Evolutionary conservation across 2,113 vertebrate species (phyloP), one percentile per base, ranked within the genome.

Genomic region (Cryptotis parvus): DNA sequence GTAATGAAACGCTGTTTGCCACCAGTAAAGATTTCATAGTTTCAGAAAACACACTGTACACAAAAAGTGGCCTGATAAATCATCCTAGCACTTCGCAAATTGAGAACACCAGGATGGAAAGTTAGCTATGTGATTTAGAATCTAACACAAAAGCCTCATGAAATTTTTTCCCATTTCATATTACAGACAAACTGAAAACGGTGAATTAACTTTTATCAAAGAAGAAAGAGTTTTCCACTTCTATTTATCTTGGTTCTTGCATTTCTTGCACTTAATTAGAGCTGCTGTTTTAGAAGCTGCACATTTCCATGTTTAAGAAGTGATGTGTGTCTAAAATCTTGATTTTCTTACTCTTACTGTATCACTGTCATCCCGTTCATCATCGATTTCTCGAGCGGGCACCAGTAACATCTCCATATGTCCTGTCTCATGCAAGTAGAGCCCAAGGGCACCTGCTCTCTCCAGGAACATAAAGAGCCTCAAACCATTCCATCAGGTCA

Each of bases 201-300:
- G 85, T 80, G 65, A 91, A 91, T 39, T 37, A 78, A 77, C 43
- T 92, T 90, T 55, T 88, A 90, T 94, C 75, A 95, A 91, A 78
- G 91, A 91, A 91, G 90, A 87, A 80, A 94, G 90, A 74, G 78
- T 33, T 35, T 18, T 87, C 12, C 72, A 43, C 61, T 68, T 72
- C 55, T 83, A 61, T 85, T 82, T 85, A 75, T 89, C 80, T 93
- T 92, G 73, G 87, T 91, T 87, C 63, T 52, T 63, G 35, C 11
- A 43, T 74, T 63, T 68, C 31, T 83, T 55, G n/a, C 7, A 77
- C 63, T 83, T 78, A 76, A 86, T 81, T 0, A 0, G n/a, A 6
- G 11, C 37, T 74, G 7, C 84, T 65, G 33, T 73, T 55, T 73
- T 29, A 11, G n/a, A 39, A 73, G 18, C 1, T 22, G 83, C 66